These are phyloP conservation scores for Clunio marinus DNA, from an alignment of 2,888 invertebrate species.

Conservation along the genomic window DNA sequence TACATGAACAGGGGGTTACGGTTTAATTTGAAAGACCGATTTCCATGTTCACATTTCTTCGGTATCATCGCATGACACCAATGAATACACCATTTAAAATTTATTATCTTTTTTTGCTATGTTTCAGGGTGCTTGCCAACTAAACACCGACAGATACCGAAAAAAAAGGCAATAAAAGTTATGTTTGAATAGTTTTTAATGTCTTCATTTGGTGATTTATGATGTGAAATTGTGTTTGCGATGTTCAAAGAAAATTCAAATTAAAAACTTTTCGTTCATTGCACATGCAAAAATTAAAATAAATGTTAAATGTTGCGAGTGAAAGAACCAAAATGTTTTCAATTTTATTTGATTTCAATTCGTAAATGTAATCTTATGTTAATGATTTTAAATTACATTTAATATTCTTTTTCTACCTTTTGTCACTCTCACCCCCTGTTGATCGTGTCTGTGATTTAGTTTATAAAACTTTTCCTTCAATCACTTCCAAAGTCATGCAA, in stretches of 20 bases:
- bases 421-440: constrained; percentile 36
- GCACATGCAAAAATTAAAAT: constrained; percentile 24
- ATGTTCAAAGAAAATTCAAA: constrained; percentile 14
- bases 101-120: constrained; percentile 34
- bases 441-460: neutral
- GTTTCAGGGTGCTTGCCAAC: constrained; percentile 16
- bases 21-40: constrained; percentile 19
- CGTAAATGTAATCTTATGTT: too few species aligned
- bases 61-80: constrained; percentile 26
- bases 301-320: too few species aligned
- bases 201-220: constrained; percentile 39
- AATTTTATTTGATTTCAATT: too few species aligned
- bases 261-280: constrained; percentile 12
- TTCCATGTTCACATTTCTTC: neutral
- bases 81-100: constrained; percentile 33
- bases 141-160: neutral
- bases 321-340: too few species aligned
- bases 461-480: too few species aligned
- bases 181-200: constrained; percentile 22
- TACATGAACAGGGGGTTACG: constrained; percentile 35
- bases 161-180: constrained; percentile 34
- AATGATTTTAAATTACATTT: constrained; percentile 26
- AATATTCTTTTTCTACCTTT: constrained; percentile 18
- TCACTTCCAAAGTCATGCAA: constrained; percentile 20
- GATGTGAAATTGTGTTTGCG: constrained; percentile 28